Evolutionary conservation across 37 sponge, comb jelly and placozoan species (phyloP).

Genomic region (Haliclona indistincta): DNA sequence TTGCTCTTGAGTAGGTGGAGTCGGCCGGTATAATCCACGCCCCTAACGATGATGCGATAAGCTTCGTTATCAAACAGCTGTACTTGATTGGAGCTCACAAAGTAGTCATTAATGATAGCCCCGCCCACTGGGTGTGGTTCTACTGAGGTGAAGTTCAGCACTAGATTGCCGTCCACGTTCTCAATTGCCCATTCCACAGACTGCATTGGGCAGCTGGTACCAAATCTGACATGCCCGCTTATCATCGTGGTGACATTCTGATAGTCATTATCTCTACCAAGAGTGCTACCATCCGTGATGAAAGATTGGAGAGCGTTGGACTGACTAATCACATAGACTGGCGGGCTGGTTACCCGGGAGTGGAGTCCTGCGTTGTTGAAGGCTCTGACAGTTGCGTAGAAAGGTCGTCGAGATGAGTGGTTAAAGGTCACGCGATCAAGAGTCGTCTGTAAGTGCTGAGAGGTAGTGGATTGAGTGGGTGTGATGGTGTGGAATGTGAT

Average conservation of each 20-base stretch:
- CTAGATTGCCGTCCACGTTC: slow-evolving; percentile 52
- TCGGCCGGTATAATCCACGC: slow-evolving; percentile 53
- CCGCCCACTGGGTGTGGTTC: neutral
- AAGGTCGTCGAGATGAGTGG: neutral
- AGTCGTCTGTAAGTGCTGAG: neutral
- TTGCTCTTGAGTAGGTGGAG: slow-evolving; percentile 40
- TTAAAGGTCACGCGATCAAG: slow-evolving; percentile 11
- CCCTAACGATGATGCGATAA: slow-evolving; percentile 65
- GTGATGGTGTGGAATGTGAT: slow-evolving; percentile 9
- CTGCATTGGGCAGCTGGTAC: slow-evolving; percentile 58
- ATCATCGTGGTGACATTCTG: slow-evolving; percentile 54
- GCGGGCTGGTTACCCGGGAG: slow-evolving; percentile 19
- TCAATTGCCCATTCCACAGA: slow-evolving; percentile 60
- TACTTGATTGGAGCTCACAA: slow-evolving; percentile 47
- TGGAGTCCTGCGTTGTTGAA: slow-evolving; percentile 19
- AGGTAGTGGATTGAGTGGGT: slow-evolving; percentile 1
- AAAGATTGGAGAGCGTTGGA: slow-evolving; percentile 26
- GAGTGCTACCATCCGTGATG: slow-evolving; percentile 66
- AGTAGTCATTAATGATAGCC: slow-evolving; percentile 23
- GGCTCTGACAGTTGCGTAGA: slow-evolving; percentile 57
- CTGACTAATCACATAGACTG: slow-evolving; percentile 44
- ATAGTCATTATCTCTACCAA: slow-evolving; percentile 48
- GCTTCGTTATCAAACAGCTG: slow-evolving; percentile 55
- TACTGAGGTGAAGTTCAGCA: slow-evolving; percentile 26
- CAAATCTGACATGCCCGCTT: slow-evolving; percentile 23